Evolutionary conservation across 2,888 invertebrate species (phyloP).

Genomic region (Drosophila paracracens): DNA sequence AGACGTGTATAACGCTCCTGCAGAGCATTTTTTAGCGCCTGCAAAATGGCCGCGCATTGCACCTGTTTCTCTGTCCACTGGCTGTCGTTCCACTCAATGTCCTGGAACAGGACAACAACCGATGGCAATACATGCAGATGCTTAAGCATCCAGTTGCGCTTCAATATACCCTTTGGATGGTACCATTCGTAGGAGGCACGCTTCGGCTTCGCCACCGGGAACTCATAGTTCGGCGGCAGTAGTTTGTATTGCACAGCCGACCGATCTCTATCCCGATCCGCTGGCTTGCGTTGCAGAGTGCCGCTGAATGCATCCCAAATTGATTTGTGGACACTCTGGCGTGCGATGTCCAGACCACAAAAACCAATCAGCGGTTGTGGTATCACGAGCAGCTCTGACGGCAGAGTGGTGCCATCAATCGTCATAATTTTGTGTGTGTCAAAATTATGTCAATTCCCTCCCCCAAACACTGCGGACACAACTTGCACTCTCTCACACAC

Average conservation of each 20-base stretch:
- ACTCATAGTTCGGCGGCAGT: slow-evolving; percentile 92
- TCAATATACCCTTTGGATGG: slow-evolving; percentile 96
- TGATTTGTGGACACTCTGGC: slow-evolving; percentile 94
- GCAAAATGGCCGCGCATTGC: slow-evolving; percentile 96
- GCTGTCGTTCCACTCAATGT: slow-evolving; percentile 98
- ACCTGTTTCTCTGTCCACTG: slow-evolving; percentile 97
- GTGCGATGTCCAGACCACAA: slow-evolving; percentile 93
- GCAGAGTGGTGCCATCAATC: slow-evolving; percentile 89
- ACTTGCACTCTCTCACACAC: slow-evolving; percentile 1
- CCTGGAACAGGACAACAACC: slow-evolving; percentile 97
- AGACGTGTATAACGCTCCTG: slow-evolving; percentile 88
- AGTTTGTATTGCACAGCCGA: slow-evolving; percentile 93
- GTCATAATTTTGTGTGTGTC: slow-evolving; percentile 85
- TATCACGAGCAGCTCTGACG: slow-evolving; percentile 92
- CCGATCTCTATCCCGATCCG: slow-evolving; percentile 88
- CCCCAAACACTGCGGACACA: slow-evolving; percentile 25
- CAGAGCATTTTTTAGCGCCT: slow-evolving; percentile 88
- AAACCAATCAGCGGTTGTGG: slow-evolving; percentile 95
- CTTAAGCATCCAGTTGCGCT: slow-evolving; percentile 97
- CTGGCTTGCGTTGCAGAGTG: slow-evolving; percentile 87
- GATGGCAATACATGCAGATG: slow-evolving; percentile 95
- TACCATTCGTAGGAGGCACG: slow-evolving; percentile 97
- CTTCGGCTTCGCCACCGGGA: slow-evolving; percentile 94
- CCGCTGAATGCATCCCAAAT: slow-evolving; percentile 97
- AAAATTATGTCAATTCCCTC: slow-evolving; percentile 28